phyloP scores from a whole-genome alignment of 2,888 invertebrate genomes.

The Caenorhabditis wallacei region DNA sequence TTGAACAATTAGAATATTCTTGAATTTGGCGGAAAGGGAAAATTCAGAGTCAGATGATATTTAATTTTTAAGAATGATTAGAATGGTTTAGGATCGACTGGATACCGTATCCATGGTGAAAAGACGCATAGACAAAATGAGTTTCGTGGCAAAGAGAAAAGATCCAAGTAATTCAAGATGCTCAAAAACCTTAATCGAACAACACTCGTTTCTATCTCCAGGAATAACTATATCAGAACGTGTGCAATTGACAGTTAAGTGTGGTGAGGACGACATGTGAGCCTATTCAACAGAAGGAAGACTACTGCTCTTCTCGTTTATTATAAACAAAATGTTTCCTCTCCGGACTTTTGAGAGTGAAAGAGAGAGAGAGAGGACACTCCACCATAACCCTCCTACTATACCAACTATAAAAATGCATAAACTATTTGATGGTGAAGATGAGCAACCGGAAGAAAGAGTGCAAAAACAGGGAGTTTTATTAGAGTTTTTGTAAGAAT shows the following conservation, averaged over 20 bases:
- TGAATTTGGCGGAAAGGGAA: no score
- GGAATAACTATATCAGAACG: conserved; percentile 26
- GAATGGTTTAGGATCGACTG: no score
- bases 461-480: conserved; percentile 33
- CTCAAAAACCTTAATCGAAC: conserved; percentile 3
- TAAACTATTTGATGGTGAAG: conserved; percentile 43
- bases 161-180: neutral
- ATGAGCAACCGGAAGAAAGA: conserved; percentile 16
- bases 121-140: neutral
- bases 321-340: conserved; percentile 62
- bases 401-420: conserved; percentile 53
- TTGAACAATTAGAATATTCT: no score
- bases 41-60: no score
- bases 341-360: conserved; percentile 15
- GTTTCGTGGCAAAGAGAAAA: no score
- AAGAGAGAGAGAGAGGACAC: neutral
- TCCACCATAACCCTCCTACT: conserved; percentile 34
- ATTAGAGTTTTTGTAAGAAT: conserved; percentile 6
- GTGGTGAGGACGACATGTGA: conserved; percentile 53
- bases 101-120: no score
- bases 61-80: no score
- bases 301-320: conserved; percentile 20
- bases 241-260: conserved; percentile 51
- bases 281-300: conserved; percentile 21
- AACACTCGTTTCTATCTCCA: conserved; percentile 1